Evolutionary conservation across 1,140 invertebrate species (phyloP), one percentile per base, ranked within the genome.

Genomic region (Phenacoccus solenopsis): DNA sequence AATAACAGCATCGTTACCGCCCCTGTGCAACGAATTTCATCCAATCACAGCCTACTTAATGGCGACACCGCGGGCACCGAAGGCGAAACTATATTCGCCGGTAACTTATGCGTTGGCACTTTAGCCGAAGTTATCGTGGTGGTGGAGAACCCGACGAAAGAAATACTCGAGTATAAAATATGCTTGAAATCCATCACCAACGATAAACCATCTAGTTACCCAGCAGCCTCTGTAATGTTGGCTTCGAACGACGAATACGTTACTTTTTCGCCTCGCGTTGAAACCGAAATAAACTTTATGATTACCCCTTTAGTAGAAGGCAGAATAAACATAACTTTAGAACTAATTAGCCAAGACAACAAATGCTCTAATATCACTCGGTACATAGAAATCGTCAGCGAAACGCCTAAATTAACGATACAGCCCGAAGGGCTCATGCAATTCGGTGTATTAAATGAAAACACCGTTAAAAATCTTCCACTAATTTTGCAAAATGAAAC

Each of bases 301-400:
- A 10, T 64, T 1, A 25, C 59, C 25, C 59, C 59, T 27, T 64
- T 64, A 24, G 25, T 25, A 7, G 22, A 64, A 27, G 59, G 59
- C 22, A 64, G 25, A 64, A 64, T 64, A 3, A 4, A 20, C 25
- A 16, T 64, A 27, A 27, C 25, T 10, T 24, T 64, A 20, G 10
- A 64, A 64, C 25, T 64, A 1, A 25, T 64, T 22, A 27, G 59
- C 25, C 20, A 64, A 10, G 59, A 64, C 12, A 64, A 64, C 12
- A 64, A 64, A 64, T 64, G 25, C 25, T 64, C 59, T 10, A 64
- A 64, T 64, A 64, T 64, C 4, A 64, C 21, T 4, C 22, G 59
- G 20, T 16, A 16, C 12, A 64, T 64, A 20, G 25, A 27, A 25
- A 20, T 64, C 2, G 20, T 64, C 25, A 22, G 59, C 9, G 59